These are phyloP conservation scores for Romanogobio albipinnatus DNA, from an alignment of 2,113 vertebrate genomes.

Conservation along the genomic window DNA sequence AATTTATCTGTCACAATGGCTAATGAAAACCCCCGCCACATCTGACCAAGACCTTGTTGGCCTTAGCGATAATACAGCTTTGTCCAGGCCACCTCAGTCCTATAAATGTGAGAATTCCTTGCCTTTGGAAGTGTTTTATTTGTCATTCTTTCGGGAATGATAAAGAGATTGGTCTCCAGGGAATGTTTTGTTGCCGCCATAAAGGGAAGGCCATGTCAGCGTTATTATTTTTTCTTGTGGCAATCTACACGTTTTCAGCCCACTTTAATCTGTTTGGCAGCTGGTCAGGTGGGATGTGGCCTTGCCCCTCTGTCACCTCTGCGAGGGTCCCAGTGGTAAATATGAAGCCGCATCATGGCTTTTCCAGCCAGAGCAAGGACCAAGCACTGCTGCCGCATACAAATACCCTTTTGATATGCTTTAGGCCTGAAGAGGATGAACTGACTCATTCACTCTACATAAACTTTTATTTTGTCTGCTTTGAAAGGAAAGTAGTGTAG, in stretches of 20 bases:
- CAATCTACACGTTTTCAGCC: conserved; percentile 71
- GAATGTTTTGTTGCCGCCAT: conserved; percentile 75
- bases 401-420: conserved; percentile 44
- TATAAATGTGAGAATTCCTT: conserved; percentile 68
- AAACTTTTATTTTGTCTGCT: background rate
- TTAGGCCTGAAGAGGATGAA: conserved; percentile 41
- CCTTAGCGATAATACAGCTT: conserved; percentile 34
- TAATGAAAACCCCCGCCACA: conserved; percentile 35
- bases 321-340: conserved; percentile 66
- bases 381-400: conserved; percentile 57
- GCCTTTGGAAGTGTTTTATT: conserved; percentile 65
- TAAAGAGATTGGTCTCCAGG: conserved; percentile 76
- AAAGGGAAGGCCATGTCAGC: conserved; percentile 78
- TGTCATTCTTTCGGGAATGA: conserved; percentile 71
- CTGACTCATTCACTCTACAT: conserved; percentile 21
- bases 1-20: conserved; percentile 14
- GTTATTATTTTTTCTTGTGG: conserved; percentile 73
- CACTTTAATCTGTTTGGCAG: conserved; percentile 77
- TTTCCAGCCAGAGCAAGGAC: conserved; percentile 49
- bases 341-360: conserved; percentile 66
- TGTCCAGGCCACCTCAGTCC: conserved; percentile 63
- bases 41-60: conserved; percentile 31
- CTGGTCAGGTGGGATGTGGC: conserved; percentile 72
- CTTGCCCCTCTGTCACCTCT: conserved; percentile 73
- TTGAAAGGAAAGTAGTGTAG: background rate